Base-by-base conservation (phyloP, 2,113 vertebrate genomes). In the Maccullochella peelii region DNA sequence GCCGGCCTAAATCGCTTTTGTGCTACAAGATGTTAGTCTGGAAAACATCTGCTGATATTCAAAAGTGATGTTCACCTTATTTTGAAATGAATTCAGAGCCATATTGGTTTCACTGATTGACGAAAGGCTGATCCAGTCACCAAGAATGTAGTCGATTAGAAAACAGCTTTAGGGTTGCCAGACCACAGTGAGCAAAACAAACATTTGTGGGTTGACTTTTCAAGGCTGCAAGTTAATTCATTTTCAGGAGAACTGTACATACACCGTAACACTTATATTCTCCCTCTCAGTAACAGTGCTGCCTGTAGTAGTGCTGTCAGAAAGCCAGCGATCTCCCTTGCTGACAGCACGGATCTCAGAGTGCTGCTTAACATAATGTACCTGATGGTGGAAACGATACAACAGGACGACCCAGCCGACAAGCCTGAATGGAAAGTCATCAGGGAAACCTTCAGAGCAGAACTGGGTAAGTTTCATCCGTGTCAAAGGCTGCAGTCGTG, bases 321-420 rank as follows among this genome's bases (percentile, higher is more conserved):
- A 75, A 99, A 99, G 83, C 98, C 98, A 0, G 98, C 98, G 69
- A 99, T 99, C 93, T 99, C 98, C 73, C 94, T 99, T 69, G 98
- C 98, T 2, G 98, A 99, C 91, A 99, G 98, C 96, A 99, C 98
- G 0, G 98, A 99, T 85, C 95, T 99, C 72, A 95, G 98, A 93
- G 97, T 99, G 75, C 94, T 99, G 88, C 95, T 99, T 67, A 99
- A 99, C 93, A 99, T 99, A 88, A 99, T 99, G 98, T 99, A 99
- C 92, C 94, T 99, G 93, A 98, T 99, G 2, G 97, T 99, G 93
- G 98, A 99, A 92, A 97, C 97, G 0, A 96, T 99, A 74, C 96
- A 97, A 52, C 97, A 98, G 89, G 98, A 99, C 21, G 96, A 96
- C 0, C 97, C 97, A 50, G 94, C 96, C 0, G 98, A 99, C 86